A percentile compares a stretch with the other conserved stretches of the same genome.
Evolutionary conservation across 1,140 invertebrate species (phyloP).

Genomic region (Sipha flava): DNA sequence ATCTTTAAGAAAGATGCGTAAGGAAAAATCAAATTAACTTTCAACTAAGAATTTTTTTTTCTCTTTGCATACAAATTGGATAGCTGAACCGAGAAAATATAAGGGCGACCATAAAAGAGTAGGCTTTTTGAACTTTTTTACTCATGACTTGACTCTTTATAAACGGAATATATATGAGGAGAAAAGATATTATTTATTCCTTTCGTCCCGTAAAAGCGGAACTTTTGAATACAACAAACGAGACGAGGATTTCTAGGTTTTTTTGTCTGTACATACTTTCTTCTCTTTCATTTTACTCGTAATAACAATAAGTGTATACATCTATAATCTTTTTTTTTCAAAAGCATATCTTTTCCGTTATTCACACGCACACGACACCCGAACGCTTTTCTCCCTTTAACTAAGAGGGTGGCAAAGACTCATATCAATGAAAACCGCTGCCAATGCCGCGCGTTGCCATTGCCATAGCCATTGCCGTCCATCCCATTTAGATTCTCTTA

Average conservation of each 20-base stretch:
- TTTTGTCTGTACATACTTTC: background rate
- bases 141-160: conserved; percentile 30
- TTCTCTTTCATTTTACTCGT: background rate
- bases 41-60: conserved; percentile 17
- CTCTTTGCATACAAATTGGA: background rate
- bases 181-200: conserved; percentile 18
- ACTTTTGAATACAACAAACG: conserved; percentile 29
- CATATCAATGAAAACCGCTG: background rate
- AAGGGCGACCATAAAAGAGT: background rate
- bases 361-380: background rate
- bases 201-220: background rate
- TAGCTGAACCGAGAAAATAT: background rate
- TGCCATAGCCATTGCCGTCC: background rate
- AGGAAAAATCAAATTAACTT: conserved; percentile 19
- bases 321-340: background rate
- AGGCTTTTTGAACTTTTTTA: conserved; percentile 18
- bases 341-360: background rate
- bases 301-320: conserved; percentile 17
- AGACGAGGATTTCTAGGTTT: background rate
- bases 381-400: background rate
- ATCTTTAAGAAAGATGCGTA: background rate
- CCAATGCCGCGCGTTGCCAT: too few relatives aligned
- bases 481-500: background rate
- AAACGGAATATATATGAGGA: background rate
- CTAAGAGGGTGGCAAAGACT: background rate